Evolutionary conservation across 2,888 invertebrate species (phyloP).

Genomic region (Habrosyne pyritoides): DNA sequence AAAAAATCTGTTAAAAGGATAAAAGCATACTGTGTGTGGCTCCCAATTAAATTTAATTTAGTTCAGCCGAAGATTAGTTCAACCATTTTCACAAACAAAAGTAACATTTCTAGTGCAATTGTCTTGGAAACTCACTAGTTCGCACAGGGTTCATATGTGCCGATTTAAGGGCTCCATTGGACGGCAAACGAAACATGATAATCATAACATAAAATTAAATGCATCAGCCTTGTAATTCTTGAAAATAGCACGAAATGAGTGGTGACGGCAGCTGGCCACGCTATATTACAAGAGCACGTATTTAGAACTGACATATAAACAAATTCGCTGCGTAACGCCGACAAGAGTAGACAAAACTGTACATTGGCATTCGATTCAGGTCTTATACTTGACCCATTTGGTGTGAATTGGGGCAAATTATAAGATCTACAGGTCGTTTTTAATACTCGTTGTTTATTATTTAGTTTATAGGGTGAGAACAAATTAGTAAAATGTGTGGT

Average conservation of each 20-base stretch:
- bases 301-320: constrained; percentile 4
- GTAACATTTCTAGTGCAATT: no score
- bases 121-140: no score
- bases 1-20: no score
- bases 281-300: background rate
- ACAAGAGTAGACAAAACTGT: background rate
- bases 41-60: no score
- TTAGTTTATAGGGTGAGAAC: background rate
- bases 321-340: constrained; percentile 2
- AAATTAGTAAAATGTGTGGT: background rate
- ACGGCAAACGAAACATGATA: background rate
- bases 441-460: no score
- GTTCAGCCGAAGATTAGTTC: no score
- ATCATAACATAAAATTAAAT: constrained; percentile 27
- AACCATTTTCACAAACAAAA: no score
- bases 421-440: background rate
- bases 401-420: background rate
- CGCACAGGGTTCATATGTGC: no score
- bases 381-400: constrained; percentile 3
- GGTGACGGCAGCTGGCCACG: constrained; percentile 37
- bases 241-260: constrained; percentile 40
- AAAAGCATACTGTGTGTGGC: no score
- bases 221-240: constrained; percentile 40
- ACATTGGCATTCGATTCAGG: constrained; percentile 1
- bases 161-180: background rate